These are phyloP conservation scores for Phalera bucephala DNA, from an alignment of 2,888 invertebrate species.

Conservation along the genomic window DNA sequence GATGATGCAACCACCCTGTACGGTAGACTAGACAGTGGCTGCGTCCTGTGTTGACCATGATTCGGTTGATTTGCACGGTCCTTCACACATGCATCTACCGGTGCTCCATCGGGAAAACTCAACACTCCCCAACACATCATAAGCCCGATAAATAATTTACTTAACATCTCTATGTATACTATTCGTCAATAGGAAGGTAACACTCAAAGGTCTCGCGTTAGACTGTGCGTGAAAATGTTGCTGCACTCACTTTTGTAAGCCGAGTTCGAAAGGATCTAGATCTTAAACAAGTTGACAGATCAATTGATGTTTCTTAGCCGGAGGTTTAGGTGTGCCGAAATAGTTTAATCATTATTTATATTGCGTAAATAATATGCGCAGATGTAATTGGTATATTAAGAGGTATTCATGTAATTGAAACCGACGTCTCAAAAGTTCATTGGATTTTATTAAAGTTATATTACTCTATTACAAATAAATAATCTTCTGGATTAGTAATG, in stretches of 20 bases:
- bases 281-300: slow-evolving; percentile 62
- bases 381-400: neutral
- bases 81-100: slow-evolving; percentile 91
- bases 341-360: slow-evolving; percentile 27
- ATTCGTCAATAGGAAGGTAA: slow-evolving; percentile 25
- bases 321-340: slow-evolving; percentile 50
- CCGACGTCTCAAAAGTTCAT: neutral
- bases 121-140: slow-evolving; percentile 59
- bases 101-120: slow-evolving; percentile 91
- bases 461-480: neutral
- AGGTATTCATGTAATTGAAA: neutral
- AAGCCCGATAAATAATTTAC: slow-evolving; percentile 51
- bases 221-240: slow-evolving; percentile 58
- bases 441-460: neutral
- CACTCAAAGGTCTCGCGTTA: slow-evolving; percentile 44
- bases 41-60: slow-evolving; percentile 88
- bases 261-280: slow-evolving; percentile 70
- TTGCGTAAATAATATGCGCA: slow-evolving; percentile 39
- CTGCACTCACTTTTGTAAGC: slow-evolving; percentile 74
- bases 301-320: slow-evolving; percentile 50
- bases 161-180: slow-evolving; percentile 43
- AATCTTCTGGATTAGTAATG: neutral
- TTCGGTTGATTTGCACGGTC: slow-evolving; percentile 89
- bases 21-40: slow-evolving; percentile 85
- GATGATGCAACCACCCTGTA: slow-evolving; percentile 87